phyloP scores from a whole-genome alignment of 2,113 vertebrate genomes.

The Neomonachus schauinslandi region DNA sequence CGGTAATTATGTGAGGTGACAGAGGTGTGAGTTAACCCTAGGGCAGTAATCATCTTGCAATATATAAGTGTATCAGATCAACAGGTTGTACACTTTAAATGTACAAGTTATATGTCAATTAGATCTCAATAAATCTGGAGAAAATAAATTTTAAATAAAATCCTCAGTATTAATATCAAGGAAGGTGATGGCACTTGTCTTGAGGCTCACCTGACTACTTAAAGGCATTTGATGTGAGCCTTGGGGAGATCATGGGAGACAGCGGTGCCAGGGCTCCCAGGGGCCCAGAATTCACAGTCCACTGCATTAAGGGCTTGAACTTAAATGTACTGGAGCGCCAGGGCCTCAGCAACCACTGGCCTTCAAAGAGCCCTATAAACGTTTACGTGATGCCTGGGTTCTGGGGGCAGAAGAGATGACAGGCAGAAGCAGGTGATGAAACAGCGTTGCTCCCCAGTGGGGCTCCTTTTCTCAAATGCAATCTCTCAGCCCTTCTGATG shows the following conservation, averaged over 20 bases:
- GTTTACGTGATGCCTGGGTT: neutral
- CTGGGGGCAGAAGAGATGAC: neutral
- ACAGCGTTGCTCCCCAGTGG: fast-evolving
- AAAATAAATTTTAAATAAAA: neutral
- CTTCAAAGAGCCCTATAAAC: neutral
- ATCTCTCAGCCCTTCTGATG: neutral
- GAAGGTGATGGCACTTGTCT: neutral
- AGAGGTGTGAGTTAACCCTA: neutral
- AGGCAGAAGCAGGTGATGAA: neutral
- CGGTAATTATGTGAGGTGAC: neutral
- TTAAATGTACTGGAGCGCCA: neutral
- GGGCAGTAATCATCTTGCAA: neutral
- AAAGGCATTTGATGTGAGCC: neutral
- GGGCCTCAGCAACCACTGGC: neutral
- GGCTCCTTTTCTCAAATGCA: neutral
- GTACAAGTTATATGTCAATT: neutral
- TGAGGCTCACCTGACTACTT: neutral
- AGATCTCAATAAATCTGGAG: neutral
- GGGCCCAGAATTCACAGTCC: neutral
- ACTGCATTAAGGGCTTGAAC: neutral
- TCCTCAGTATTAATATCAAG: neutral
- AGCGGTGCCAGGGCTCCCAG: neutral
- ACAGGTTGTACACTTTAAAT: neutral
- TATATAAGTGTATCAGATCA: neutral
- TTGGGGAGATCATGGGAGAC: neutral